Evolutionary conservation across 2,113 vertebrate species (phyloP), one percentile per base, ranked within the genome.

Genomic region (Crotophaga sulcirostris): DNA sequence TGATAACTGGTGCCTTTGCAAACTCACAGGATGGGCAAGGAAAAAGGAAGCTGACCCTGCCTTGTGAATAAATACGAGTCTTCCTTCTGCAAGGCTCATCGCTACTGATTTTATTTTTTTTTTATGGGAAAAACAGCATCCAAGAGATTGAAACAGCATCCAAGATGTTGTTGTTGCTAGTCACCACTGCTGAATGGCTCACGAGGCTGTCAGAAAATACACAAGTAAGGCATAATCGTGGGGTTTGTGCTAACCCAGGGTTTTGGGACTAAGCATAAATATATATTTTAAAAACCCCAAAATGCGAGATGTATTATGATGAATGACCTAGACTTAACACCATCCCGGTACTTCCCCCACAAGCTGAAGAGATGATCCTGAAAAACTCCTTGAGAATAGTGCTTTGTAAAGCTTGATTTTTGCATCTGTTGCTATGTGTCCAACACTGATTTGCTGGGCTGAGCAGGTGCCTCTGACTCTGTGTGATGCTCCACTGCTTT

Each of bases 401-500:
- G 31, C 21, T 69, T 76, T 2, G 2, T 42, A 10, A 8, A 6
- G 34, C 45, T 24, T 20, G 49, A 62, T 79, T 90, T 94, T 51
- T 62, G 14, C 77, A 47, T 77, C 80, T 84, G n/a, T 83, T 78
- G 58, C 75, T 67, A 23, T 82, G 51, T 66, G 73, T 13, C 81
- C 75, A 80, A 3, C 68, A 28, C 23, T 33, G 60, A 51, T 86
- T 84, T 89, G 44, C 38, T 8, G 58, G 59, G 59, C 80, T 79
- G 84, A 89, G 70, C 51, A 40, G 28, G 20, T 95, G 62, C 45
- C 42, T 87, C 34, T 67, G 19, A 42, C 60, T 49, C 58, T n/a
- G 13, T 67, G 34, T 26, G 87, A 85, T 85, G 80, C 73, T 94
- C 74, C 58, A 24, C 49, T 55, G 73, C 52, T 75, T 84, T 77